A percentile compares a stretch with the other conserved stretches of the same genome.
Evolutionary conservation across 2,113 vertebrate species (phyloP).

Genomic region (Centropus bengalensis): DNA sequence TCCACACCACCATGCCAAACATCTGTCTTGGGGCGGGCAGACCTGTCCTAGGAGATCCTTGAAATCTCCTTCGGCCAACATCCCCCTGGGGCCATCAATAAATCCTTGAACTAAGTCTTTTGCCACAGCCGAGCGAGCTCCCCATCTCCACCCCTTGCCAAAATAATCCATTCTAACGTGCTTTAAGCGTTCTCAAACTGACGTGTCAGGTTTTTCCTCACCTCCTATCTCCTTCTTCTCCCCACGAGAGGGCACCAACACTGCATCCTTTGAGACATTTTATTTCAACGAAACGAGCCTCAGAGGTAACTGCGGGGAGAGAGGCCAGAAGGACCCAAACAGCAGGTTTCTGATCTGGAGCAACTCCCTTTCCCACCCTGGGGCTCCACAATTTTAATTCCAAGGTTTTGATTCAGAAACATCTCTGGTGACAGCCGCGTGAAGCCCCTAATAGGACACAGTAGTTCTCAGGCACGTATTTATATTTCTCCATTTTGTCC

Average conservation of each 20-base stretch:
- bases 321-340: neutral
- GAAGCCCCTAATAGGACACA: slow-evolving; percentile 13
- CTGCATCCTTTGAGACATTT: slow-evolving; percentile 43
- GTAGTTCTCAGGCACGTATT: neutral
- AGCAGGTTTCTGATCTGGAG: neutral
- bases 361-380: neutral
- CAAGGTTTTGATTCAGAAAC: slow-evolving; percentile 37
- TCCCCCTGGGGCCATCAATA: neutral
- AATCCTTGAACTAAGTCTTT: neutral
- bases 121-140: fast-evolving
- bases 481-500: slow-evolving; percentile 17
- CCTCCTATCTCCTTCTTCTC: neutral
- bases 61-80: neutral
- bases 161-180: neutral
- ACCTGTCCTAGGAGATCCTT: neutral
- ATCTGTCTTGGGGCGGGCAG: fast-evolving
- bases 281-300: neutral
- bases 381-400: slow-evolving; percentile 20
- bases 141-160: neutral
- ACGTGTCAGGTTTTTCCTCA: neutral
- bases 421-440: slow-evolving; percentile 14
- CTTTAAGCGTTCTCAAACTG: neutral
- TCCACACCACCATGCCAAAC: fast-evolving
- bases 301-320: slow-evolving; percentile 7
- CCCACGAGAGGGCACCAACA: slow-evolving; percentile 78